A percentile compares a stretch with the other conserved stretches of the same genome.
These are phyloP conservation scores for Tinea trinotella DNA, from an alignment of 2,888 invertebrate species.

Conservation along the genomic window DNA sequence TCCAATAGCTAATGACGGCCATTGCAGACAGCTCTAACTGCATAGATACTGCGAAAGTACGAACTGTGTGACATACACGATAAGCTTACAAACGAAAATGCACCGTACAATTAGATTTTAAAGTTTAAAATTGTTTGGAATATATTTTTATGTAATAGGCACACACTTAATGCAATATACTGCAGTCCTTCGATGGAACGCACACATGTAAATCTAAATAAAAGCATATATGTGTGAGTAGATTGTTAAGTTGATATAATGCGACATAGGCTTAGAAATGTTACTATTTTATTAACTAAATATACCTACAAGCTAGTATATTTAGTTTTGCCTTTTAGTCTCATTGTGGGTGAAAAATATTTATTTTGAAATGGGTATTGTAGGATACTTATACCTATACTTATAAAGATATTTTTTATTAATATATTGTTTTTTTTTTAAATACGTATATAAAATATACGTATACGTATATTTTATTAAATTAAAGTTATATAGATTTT, in stretches of 20 bases:
- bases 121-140: background rate
- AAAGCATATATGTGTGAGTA: background rate
- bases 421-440: too few species aligned
- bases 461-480: too few species aligned
- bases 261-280: background rate
- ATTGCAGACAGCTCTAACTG: background rate
- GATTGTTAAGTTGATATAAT: too few species aligned
- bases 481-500: too few species aligned
- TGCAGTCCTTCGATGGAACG: constrained; percentile 3
- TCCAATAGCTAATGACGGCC: background rate
- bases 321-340: too few species aligned
- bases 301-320: too few species aligned
- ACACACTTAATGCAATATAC: background rate
- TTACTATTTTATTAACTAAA: too few species aligned
- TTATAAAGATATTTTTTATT: too few species aligned
- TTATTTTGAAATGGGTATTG: too few species aligned
- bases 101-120: background rate
- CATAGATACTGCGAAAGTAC: background rate
- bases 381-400: too few species aligned
- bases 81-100: background rate
- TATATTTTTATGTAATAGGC: background rate
- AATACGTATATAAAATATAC: too few species aligned
- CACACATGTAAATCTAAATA: background rate
- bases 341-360: too few species aligned
- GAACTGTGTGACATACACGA: background rate